Conservation (phyloP, 2,797 vertebrate species). For the Cossypha dichroa region DNA sequence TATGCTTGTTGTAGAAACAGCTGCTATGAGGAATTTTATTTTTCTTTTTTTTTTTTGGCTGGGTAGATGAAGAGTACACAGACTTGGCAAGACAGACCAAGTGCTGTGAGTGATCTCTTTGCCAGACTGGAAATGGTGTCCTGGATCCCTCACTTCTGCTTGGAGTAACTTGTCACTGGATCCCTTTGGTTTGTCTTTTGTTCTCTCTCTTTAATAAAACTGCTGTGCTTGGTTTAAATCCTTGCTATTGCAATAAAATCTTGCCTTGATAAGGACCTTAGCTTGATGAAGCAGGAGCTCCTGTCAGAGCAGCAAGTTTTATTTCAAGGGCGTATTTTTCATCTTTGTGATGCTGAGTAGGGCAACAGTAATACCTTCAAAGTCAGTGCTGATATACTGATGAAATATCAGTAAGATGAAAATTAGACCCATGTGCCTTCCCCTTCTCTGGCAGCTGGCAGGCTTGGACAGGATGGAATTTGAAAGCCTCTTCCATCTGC, state of each 20-base stretch:
- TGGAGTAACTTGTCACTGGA: neutral
- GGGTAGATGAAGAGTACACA: neutral
- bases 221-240: neutral
- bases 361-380: neutral
- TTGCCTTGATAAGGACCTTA: neutral
- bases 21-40: neutral
- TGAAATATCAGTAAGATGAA: neutral
- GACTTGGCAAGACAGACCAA: neutral
- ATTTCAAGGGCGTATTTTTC: constrained; percentile 10
- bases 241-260: neutral
- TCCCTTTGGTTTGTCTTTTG: neutral
- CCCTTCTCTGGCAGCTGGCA: neutral
- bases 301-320: neutral
- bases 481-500: neutral
- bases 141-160: neutral
- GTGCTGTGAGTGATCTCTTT: neutral
- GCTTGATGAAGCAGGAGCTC: neutral
- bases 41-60: neutral
- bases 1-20: neutral
- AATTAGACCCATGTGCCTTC: neutral
- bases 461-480: neutral
- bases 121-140: neutral
- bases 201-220: neutral
- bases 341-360: neutral
- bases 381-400: neutral